These are phyloP conservation scores for Mus minutoides DNA, from an alignment of 2,797 vertebrate genomes.

Conservation along the genomic window DNA sequence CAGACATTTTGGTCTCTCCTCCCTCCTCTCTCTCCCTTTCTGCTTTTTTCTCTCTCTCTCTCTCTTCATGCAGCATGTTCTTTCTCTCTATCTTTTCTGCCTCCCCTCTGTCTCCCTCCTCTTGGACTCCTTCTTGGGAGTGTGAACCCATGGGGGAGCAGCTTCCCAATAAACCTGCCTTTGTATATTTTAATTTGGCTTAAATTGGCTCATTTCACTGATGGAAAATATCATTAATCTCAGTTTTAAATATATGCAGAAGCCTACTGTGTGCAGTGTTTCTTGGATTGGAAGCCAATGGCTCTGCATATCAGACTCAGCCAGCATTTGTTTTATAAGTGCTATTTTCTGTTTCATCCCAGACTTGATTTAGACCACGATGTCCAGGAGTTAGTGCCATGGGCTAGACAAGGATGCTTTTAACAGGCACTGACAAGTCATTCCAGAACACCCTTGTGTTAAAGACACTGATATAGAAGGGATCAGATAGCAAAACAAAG, in stretches of 20 bases:
- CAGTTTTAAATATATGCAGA: not conserved
- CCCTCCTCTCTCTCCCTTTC: not conserved
- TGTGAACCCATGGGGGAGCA: not conserved
- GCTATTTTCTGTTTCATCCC: not conserved
- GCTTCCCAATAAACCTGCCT: not conserved
- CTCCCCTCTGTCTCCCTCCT: not conserved
- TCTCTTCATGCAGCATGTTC: not conserved
- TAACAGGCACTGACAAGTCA: not conserved
- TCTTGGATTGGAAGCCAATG: not conserved
- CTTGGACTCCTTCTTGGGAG: not conserved
- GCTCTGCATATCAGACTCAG: not conserved
- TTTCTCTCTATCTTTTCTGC: not conserved
- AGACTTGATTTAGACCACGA: not conserved
- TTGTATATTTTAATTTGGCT: not conserved
- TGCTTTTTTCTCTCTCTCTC: not conserved
- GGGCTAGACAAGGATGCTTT: not conserved
- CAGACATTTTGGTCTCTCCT: not conserved
- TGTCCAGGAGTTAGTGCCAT: no score
- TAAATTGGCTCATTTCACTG: not conserved
- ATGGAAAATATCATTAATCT: not conserved
- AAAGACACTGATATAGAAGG: not conserved
- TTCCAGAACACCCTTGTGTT: not conserved
- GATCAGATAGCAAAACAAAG: not conserved
- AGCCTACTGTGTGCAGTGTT: not conserved
- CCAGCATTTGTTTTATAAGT: not conserved